Evolutionary conservation across 2,113 vertebrate genomes (phyloP).

Genomic region (Thalassoma bifasciatum): DNA sequence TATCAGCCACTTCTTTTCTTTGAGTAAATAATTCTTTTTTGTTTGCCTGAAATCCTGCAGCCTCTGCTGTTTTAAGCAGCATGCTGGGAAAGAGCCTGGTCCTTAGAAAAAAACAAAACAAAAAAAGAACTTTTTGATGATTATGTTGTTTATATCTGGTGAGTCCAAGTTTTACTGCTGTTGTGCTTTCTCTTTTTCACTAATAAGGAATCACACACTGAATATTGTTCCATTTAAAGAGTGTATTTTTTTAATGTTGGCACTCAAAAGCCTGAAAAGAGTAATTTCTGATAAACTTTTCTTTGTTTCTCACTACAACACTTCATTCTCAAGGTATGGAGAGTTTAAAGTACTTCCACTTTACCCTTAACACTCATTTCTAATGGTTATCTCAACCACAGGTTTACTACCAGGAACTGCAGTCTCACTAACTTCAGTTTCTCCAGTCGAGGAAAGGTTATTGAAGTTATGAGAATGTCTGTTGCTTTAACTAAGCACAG

Average conservation of each 20-base stretch:
- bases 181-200: not conserved
- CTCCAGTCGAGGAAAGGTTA: not conserved
- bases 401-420: too few relatives aligned
- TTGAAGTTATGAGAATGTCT: too few relatives aligned
- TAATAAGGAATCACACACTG: slow-evolving; percentile 10
- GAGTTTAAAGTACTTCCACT: not conserved
- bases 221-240: not conserved
- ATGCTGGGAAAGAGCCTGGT: slow-evolving; percentile 1
- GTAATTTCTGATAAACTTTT: not conserved
- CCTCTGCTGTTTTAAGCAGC: not conserved
- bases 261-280: not conserved
- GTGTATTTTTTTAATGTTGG: not conserved
- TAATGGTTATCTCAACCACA: too few relatives aligned
- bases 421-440: too few relatives aligned
- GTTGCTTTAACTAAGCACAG: too few relatives aligned
- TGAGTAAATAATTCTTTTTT: slow-evolving; percentile 15
- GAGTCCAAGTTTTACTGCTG: slow-evolving; percentile 11
- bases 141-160: slow-evolving; percentile 29
- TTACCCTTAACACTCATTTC: not conserved
- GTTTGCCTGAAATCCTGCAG: slow-evolving; percentile 14
- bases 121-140: not conserved
- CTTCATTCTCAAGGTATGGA: not conserved
- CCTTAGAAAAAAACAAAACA: too few relatives aligned
- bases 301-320: not conserved
- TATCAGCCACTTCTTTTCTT: slow-evolving; percentile 40